Evolutionary conservation across 1,140 invertebrate species (phyloP).

Genomic region (Prorops nasuta): DNA sequence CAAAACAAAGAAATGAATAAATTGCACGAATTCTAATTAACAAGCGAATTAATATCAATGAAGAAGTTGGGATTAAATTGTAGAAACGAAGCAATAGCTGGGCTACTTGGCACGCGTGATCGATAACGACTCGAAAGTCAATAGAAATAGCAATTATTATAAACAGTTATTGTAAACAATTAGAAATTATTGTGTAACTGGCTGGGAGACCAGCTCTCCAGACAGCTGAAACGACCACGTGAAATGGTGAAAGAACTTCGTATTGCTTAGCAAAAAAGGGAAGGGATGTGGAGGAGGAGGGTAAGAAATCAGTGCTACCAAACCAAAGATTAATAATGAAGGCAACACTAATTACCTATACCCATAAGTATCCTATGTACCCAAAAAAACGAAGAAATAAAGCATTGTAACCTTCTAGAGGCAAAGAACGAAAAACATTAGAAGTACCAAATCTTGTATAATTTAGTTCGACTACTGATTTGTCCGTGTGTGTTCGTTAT

Average conservation of each 20-base stretch:
- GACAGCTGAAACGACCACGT: no score
- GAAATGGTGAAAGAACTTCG: constrained; percentile 18
- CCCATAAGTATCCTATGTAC: constrained; percentile 47
- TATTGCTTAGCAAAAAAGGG: constrained; percentile 33
- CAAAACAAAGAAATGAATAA: no score
- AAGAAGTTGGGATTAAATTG: no score
- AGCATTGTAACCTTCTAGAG: constrained; percentile 49
- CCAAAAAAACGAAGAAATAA: constrained; percentile 25
- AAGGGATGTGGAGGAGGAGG: no score
- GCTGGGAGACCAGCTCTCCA: no score
- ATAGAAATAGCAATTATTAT: constrained; percentile 30
- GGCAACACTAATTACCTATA: constrained; percentile 40
- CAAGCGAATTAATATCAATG: no score
- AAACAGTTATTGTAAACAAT: no score
- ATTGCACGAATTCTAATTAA: no score
- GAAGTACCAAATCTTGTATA: constrained; percentile 48
- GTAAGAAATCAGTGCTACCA: constrained; percentile 29
- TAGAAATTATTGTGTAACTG: no score
- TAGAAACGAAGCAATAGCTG: constrained; percentile 24
- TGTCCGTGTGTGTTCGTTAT: constrained; percentile 52
- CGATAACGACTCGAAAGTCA: constrained; percentile 8
- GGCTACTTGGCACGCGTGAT: constrained; percentile 21
- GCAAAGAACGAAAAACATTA: constrained; percentile 35
- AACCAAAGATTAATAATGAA: constrained; percentile 22
- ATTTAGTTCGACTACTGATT: constrained; percentile 49